Evolutionary conservation across 2,797 vertebrate genomes (phyloP).

Genomic region (Jordanella pulchra): DNA sequence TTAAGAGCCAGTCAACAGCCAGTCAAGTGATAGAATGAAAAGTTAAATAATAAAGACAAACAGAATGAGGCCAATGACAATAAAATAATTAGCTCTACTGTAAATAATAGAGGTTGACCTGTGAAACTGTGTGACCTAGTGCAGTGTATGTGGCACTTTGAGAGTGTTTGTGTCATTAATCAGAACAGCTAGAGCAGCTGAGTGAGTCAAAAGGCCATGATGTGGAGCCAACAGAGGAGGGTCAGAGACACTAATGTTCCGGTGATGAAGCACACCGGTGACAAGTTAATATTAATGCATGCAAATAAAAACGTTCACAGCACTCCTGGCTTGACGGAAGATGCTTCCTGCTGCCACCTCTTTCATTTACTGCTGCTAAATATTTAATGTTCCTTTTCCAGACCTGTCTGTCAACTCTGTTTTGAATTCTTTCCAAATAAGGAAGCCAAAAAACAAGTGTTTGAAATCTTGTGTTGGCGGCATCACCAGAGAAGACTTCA

Average conservation of each 20-base stretch:
- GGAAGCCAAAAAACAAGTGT: background rate
- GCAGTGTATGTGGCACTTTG: background rate
- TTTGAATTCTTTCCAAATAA: background rate
- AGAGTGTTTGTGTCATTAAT: background rate
- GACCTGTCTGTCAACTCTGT: slow-evolving; percentile 14
- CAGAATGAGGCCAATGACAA: too few species aligned
- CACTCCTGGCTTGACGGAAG: slow-evolving; percentile 21
- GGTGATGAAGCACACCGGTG: slow-evolving; percentile 19
- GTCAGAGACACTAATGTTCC: slow-evolving; percentile 21
- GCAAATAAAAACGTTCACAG: slow-evolving; percentile 53
- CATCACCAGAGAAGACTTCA: background rate
- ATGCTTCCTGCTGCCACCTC: slow-evolving; percentile 27
- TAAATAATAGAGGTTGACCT: too few species aligned
- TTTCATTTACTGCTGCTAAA: slow-evolving; percentile 62
- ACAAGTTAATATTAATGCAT: slow-evolving; percentile 58
- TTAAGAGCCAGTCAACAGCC: too few species aligned
- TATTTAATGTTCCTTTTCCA: slow-evolving; percentile 60
- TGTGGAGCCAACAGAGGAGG: slow-evolving; percentile 5
- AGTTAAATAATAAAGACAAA: too few species aligned
- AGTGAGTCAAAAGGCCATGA: slow-evolving; percentile 6
- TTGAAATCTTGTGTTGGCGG: background rate
- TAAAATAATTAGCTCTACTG: too few species aligned
- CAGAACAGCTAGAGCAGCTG: background rate
- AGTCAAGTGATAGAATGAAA: too few species aligned
- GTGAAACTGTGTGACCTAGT: background rate